A percentile compares a stretch with the other conserved stretches of the same genome.
These are phyloP conservation scores for Hydrolagus colliei DNA, from an alignment of 2,797 vertebrate species.

Conservation along the genomic window DNA sequence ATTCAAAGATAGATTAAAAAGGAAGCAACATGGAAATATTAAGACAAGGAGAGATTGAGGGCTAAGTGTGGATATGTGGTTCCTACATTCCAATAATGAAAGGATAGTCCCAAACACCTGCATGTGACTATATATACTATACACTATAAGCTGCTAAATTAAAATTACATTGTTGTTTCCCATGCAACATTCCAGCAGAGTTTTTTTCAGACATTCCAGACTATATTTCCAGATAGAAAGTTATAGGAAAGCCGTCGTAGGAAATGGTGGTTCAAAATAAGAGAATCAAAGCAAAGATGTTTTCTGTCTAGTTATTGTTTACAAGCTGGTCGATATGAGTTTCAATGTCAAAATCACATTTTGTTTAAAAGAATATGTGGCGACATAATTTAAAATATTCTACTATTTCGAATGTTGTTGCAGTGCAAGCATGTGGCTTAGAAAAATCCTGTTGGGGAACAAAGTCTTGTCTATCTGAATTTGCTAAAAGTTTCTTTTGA, in stretches of 20 bases:
- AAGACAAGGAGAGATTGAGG: too few species aligned
- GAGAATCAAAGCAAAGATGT: neutral
- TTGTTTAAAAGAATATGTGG: neutral
- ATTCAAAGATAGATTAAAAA: too few species aligned
- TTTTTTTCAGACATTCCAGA: too few species aligned
- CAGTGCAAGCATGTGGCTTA: neutral
- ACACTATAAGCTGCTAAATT: too few species aligned
- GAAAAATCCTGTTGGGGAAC: neutral
- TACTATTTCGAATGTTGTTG: neutral
- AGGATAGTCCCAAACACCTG: too few species aligned
- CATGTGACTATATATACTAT: too few species aligned
- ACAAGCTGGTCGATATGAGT: neutral
- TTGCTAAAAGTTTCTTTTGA: neutral
- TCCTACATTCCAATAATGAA: too few species aligned
- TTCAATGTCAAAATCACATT: neutral
- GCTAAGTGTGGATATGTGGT: too few species aligned
- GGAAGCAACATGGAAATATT: too few species aligned
- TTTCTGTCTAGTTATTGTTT: neutral
- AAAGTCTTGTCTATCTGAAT: too few species aligned
- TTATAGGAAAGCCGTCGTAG: neutral
- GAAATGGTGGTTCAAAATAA: neutral
- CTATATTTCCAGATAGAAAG: neutral
- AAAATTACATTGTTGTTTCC: too few species aligned
- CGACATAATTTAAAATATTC: neutral
- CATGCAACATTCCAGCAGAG: too few species aligned